A percentile compares a stretch with the other conserved stretches of the same genome.
Conservation (phyloP, 2,888 invertebrate species). For the Caenorhabditis sp. region DNA sequence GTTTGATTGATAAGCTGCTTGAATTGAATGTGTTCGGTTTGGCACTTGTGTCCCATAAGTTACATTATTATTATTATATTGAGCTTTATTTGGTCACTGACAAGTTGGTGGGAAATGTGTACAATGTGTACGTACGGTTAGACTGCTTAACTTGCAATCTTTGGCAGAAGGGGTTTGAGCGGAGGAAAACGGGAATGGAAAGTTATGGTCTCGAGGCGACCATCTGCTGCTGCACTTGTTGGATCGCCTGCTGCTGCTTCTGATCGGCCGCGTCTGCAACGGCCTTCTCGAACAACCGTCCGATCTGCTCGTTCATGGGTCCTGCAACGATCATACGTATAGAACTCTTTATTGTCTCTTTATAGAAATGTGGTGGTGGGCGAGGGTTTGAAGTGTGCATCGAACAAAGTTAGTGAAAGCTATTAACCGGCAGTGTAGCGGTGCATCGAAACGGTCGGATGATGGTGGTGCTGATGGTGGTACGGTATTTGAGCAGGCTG, state of each 20-base stretch:
- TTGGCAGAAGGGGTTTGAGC: slow-evolving; percentile 14
- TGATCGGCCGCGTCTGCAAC: slow-evolving; percentile 65
- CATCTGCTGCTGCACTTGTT: slow-evolving; percentile 39
- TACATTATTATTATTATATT: too few species aligned
- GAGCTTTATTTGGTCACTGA: slow-evolving; percentile 31
- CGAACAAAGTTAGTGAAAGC: slow-evolving; percentile 31
- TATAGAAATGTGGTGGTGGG: too few species aligned
- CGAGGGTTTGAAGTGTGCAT: too few species aligned
- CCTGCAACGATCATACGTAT: slow-evolving; percentile 42
- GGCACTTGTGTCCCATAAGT: too few species aligned
- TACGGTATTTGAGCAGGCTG: slow-evolving; percentile 52
- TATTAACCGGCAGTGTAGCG: slow-evolving; percentile 34
- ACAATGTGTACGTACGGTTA: slow-evolving; percentile 58
- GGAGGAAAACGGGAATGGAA: slow-evolving; percentile 16
- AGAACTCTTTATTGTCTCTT: not conserved
- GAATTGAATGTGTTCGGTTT: too few species aligned
- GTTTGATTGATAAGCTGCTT: too few species aligned
- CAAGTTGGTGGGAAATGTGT: slow-evolving; percentile 7
- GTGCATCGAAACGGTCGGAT: slow-evolving; percentile 22
- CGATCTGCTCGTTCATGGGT: slow-evolving; percentile 71
- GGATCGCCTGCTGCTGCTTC: slow-evolving; percentile 43
- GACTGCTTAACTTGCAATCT: slow-evolving; percentile 58
- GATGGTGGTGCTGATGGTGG: slow-evolving; percentile 43
- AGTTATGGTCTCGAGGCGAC: slow-evolving; percentile 21
- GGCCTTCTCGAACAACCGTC: slow-evolving; percentile 67